Evolutionary conservation across 2,797 vertebrate genomes (phyloP), one percentile per base, ranked within the genome.

Genomic region (Chaetodon trifasciatus): DNA sequence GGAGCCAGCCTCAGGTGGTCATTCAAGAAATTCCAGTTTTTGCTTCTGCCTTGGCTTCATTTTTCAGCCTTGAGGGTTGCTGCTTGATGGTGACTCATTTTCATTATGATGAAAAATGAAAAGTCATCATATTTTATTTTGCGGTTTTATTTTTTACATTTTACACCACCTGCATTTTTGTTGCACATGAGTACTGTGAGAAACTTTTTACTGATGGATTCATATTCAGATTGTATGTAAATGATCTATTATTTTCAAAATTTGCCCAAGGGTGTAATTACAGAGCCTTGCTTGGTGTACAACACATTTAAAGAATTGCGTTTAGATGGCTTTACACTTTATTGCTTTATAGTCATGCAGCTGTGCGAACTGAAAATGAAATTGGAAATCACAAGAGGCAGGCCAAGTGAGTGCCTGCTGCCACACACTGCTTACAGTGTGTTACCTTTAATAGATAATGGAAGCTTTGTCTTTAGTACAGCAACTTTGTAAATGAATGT

Each of bases 381-480:
- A 32, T n/a, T 32, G 39, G 35, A 70, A 70, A 74, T 16, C 2
- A 19, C 13, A 62, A 42, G 17, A 67, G 49, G 37, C 2, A 66
- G 56, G 12, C 58, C 15, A 35, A 47, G 23, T 7, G 32, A 70
- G 49, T 5, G 47, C 47, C 39, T 55, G 35, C 24, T 62, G 68
- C 62, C 56, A 8, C 39, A 47, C 47, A 23, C 24, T 24, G n/a
- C 46, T 37, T 39, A 49, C 42, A 67, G 9, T 44, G 12, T 58
- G 39, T 32, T 24, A 35, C 19, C 44, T 49, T 65, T 63, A 37
- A 78, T 44, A 47, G 37, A 67, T 64, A 60, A 55, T 21, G 9
- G 67, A 74, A 44, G 39, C 46, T 58, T 50, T 67, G 56, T 32
- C 62, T 64, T 68, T 52, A 64, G 60, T 72, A 35, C 53, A 73